phyloP scores from a whole-genome alignment of 2,113 vertebrate genomes.

The Stigmatopora nigra region DNA sequence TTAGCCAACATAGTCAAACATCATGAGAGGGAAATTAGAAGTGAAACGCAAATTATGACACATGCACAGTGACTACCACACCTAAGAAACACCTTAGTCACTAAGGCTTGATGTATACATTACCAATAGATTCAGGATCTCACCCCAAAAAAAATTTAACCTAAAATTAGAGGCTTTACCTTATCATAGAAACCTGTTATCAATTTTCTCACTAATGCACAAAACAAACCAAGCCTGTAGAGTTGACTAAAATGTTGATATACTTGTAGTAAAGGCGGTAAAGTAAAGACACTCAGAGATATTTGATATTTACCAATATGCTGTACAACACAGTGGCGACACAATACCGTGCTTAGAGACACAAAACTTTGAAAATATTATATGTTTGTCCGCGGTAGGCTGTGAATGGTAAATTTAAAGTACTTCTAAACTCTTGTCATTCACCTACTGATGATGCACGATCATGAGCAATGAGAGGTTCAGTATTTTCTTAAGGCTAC shows the following conservation, averaged over 20 bases:
- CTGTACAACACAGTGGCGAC: no score
- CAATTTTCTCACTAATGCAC: background rate
- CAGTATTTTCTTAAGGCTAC: no score
- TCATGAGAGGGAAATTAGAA: constrained; percentile 24
- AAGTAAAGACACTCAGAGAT: no score
- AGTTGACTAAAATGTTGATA: background rate
- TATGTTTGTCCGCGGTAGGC: background rate
- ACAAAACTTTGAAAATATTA: background rate
- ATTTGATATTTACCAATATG: no score
- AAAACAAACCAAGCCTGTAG: background rate
- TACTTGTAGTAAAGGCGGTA: background rate
- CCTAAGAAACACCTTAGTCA: constrained; percentile 21
- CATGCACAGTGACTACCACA: constrained; percentile 16
- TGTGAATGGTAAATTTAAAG: no score
- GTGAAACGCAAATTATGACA: constrained; percentile 32
- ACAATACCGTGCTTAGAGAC: no score
- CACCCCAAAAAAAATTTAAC: no score
- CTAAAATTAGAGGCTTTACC: no score
- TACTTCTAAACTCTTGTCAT: no score
- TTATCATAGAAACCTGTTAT: background rate
- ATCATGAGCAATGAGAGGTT: no score
- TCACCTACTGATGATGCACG: no score
- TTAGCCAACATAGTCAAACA: constrained; percentile 50
- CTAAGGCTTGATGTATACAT: background rate
- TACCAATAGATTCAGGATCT: background rate